Evolutionary conservation across 2,113 vertebrate genomes (phyloP).

Genomic region (Chloropsis hardwickii): DNA sequence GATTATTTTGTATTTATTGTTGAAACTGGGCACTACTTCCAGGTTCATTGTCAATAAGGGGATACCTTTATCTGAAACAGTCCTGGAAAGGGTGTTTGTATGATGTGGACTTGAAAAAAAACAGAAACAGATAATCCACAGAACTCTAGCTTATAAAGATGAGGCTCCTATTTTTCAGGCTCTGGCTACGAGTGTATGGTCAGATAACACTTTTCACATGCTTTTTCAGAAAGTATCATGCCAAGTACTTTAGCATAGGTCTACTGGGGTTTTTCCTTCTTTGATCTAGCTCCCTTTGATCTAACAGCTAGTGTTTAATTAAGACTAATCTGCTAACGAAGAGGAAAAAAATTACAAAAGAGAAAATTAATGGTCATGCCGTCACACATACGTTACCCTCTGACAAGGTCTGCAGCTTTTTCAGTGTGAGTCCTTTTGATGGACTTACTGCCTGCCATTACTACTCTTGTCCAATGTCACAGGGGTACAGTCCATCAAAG

Average conservation of each 20-base stretch:
- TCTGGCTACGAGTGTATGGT: not conserved
- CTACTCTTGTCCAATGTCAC: not conserved
- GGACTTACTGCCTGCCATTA: not conserved
- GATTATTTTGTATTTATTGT: not conserved
- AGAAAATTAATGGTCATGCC: not conserved
- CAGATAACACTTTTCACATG: not conserved
- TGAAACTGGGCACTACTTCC: not conserved
- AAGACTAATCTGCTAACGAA: slow-evolving; percentile 15
- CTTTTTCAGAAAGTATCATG: not conserved
- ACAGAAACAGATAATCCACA: not conserved
- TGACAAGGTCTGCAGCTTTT: not conserved
- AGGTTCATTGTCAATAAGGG: not conserved
- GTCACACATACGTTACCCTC: not conserved
- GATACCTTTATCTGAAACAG: not conserved
- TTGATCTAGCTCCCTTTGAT: slow-evolving; percentile 28
- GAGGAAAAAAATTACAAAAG: not conserved
- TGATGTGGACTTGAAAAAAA: not conserved
- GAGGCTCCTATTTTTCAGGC: not conserved
- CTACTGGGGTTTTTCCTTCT: not conserved
- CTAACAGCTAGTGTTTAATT: slow-evolving; percentile 8
- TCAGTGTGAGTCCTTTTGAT: not conserved
- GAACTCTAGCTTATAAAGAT: not conserved
- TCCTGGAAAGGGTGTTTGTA: not conserved
- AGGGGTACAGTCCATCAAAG: slow-evolving; percentile 3
- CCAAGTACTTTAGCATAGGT: not conserved